Evolutionary conservation across 2,888 invertebrate species (phyloP), one percentile per base, ranked within the genome.

Genomic region (Lasius fuliginosus): DNA sequence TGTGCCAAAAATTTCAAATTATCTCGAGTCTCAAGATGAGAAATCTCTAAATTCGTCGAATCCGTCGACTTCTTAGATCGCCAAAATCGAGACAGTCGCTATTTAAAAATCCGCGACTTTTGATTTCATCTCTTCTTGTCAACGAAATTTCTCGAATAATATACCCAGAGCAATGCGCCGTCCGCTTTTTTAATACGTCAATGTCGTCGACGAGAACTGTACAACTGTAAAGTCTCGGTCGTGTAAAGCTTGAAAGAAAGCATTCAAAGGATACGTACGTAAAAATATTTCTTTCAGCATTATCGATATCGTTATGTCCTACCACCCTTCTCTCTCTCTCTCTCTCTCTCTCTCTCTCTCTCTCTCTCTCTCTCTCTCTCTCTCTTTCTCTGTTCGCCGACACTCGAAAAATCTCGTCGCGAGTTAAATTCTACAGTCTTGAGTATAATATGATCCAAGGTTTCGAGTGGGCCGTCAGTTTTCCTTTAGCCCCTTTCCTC

Each of bases 341-440:
- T 40, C 40, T 79, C 56, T 84, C 65, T 62, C 76, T 69, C 62
- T 68, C 67, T 67, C 36, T 76, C 83, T 86, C n/a, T n/a, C n/a
- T n/a, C n/a, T n/a, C n/a, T n/a, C n/a, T n/a, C 86, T 86, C 30
- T 86, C 85, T 86, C 82, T 64, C 56, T 68, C 46, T 69, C 27
- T 46, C 30, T 64, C 40, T 69, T 40, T 60, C 46, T 87, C n/a
- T 86, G 6, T 40, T 58, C 30, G 27, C 23, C 89, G 88, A 87
- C 92, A 92, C 92, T 92, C 89, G 90, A 90, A 85, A 91, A 92
- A 92, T 92, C 91, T 90, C 91, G 92, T 92, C 90, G 92, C 89
- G 85, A 92, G 92, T 92, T 92, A 92, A 92, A 92, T 92, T 91
- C 49, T 91, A 89, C 89, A 83, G 88, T 89, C 84, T 91, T 89